Base-by-base conservation (phyloP, 2,797 vertebrate species). In the Gymnocypris eckloni region DNA sequence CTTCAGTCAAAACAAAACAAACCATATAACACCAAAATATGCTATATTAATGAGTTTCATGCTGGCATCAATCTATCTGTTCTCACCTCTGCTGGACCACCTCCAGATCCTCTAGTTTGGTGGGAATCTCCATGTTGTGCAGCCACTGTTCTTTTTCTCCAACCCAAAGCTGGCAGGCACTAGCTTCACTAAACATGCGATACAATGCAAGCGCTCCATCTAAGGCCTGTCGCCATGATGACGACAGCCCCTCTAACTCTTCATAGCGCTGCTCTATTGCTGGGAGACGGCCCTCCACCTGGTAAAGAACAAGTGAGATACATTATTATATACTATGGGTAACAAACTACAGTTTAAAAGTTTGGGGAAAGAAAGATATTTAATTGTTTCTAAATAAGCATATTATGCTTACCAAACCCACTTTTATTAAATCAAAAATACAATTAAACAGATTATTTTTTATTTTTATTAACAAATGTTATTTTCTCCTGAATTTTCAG, bases 131-230 rank as follows among this genome's bases (percentile, higher is more conserved):
- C 95, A 99, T 96, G 87, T 93, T 86, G 4, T 97, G 90, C 12
- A 99, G 94, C 98, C 98, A 99, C 92, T 98, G 96, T 89, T 99
- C 97, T 92, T 98, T 96, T 91, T 99, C 98, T 0, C 95, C 97
- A 83, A 99, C 95, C 98, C 98, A 99, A 12, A 98, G 95, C 86
- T 94, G 95, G 48, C 98, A 99, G 88, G 98, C 98, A 1, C 95
- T 96, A 0, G 98, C 97, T 92, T 99, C 98, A 20, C 98, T 98
- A 88, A 97, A 97, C 97, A 98, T 98, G 90, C 97, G 97, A 91
- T 98, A 98, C 22, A 97, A 92, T 0, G 96, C 95, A 87, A 98
- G 93, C 0, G 97, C 96, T 0, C 97, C 97, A 90, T 97, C 96
- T 92, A 99, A 93, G 33, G 96, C 96, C 87, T 93, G 94, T 0